Percentiles rank a stretch among this genome's conserved stretches.
phyloP scores from a whole-genome alignment of 2,797 vertebrate genomes.

The Sylvia borin region DNA sequence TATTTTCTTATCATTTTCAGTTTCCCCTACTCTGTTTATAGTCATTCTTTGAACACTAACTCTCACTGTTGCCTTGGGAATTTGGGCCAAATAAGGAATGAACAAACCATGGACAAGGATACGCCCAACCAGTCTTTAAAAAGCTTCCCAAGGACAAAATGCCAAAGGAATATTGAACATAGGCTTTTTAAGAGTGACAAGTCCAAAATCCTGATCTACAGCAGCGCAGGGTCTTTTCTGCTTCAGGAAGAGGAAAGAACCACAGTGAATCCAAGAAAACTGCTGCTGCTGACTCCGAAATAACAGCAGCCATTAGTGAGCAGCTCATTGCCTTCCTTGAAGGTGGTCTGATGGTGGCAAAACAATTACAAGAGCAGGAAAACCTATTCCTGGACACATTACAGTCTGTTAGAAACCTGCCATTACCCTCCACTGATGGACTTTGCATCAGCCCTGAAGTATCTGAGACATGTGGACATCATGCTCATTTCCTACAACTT shows the following conservation, averaged over 20 bases:
- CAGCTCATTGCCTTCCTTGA: background rate
- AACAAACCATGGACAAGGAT: background rate
- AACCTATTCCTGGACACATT: background rate
- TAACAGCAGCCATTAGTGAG: background rate
- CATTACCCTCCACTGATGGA: background rate
- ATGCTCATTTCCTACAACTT: conserved; percentile 54
- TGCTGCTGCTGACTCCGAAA: background rate
- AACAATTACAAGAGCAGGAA: background rate
- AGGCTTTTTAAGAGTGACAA: background rate
- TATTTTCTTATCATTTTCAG: background rate
- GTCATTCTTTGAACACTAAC: background rate
- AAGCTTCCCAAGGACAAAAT: background rate
- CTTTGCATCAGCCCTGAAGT: conserved; percentile 31
- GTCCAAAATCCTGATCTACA: background rate
- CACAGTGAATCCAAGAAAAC: background rate
- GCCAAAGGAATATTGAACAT: background rate
- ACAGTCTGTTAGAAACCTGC: background rate
- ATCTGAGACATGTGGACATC: conserved; percentile 32
- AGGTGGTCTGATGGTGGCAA: background rate
- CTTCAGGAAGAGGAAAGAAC: background rate
- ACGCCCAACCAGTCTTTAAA: background rate
- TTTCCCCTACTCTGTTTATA: background rate
- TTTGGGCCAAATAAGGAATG: background rate
- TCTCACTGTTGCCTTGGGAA: background rate
- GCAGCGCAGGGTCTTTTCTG: background rate